Evolutionary conservation across 1,140 invertebrate genomes (phyloP).

Genomic region (Planococcus citri): DNA sequence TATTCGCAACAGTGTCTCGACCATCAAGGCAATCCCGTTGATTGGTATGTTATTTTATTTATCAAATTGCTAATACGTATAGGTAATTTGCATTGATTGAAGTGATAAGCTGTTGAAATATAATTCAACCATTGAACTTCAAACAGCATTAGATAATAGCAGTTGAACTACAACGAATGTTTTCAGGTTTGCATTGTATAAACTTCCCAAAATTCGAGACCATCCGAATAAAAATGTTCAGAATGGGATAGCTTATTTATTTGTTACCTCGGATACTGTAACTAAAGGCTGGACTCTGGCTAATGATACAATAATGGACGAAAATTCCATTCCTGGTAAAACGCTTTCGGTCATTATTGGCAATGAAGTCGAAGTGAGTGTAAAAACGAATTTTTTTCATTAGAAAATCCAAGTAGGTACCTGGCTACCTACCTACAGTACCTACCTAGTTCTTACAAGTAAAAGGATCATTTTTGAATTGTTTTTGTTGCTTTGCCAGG

Average conservation of each 20-base stretch:
- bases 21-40: constrained; percentile 25
- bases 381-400: constrained; percentile 24
- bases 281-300: constrained; percentile 55
- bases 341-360: constrained; percentile 51
- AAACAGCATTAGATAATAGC: too few species aligned
- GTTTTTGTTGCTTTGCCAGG: background rate
- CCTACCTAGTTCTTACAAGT: background rate
- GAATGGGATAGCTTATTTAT: constrained; percentile 55
- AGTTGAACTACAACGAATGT: too few species aligned
- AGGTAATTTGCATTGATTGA: background rate
- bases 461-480: background rate
- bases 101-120: too few species aligned
- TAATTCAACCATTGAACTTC: too few species aligned
- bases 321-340: constrained; percentile 55
- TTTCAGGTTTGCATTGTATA: constrained; percentile 68
- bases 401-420: too few species aligned
- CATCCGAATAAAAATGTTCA: constrained; percentile 41
- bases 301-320: constrained; percentile 46
- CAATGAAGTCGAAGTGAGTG: constrained; percentile 22
- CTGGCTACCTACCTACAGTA: constrained; percentile 20
- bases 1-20: constrained; percentile 25
- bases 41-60: constrained; percentile 26
- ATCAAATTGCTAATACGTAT: background rate
- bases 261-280: constrained; percentile 48
- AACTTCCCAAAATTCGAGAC: constrained; percentile 54